A percentile compares a stretch with the other conserved stretches of the same genome.
These are phyloP conservation scores for Chiloscyllium punctatum DNA, from an alignment of 2,797 vertebrate genomes.

Conservation along the genomic window DNA sequence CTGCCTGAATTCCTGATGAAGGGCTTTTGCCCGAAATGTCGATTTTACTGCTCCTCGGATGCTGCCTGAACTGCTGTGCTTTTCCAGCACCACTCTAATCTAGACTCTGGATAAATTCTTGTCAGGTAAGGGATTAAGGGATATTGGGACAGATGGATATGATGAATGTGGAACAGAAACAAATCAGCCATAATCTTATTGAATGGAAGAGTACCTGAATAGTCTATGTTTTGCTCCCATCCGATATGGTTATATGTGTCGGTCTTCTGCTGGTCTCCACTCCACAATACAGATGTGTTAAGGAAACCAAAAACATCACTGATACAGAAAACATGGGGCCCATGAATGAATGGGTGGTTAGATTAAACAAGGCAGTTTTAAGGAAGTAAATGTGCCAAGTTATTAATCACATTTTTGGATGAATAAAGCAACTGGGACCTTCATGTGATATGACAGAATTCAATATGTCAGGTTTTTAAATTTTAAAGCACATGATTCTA, in stretches of 20 bases:
- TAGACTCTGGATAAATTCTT: too few relatives aligned
- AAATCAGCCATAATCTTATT: too few relatives aligned
- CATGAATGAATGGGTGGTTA: neutral
- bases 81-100: too few relatives aligned
- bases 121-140: too few relatives aligned
- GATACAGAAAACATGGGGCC: neutral
- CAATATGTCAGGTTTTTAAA: neutral
- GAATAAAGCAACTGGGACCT: neutral
- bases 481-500: neutral
- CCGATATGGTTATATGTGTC: neutral
- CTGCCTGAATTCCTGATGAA: too few relatives aligned
- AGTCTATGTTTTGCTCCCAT: too few relatives aligned
- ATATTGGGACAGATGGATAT: too few relatives aligned
- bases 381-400: neutral
- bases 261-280: neutral
- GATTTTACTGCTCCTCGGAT: too few relatives aligned
- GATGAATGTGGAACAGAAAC: too few relatives aligned
- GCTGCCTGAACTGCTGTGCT: too few relatives aligned
- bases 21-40: too few relatives aligned
- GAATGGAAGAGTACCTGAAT: too few relatives aligned
- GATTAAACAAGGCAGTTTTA: neutral
- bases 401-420: neutral
- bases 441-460: neutral
- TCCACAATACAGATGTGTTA: neutral
- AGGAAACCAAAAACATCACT: neutral